A percentile compares a stretch with the other conserved stretches of the same genome.
phyloP scores from a whole-genome alignment of 2,113 vertebrate species.

The Alligator mississippiensis region DNA sequence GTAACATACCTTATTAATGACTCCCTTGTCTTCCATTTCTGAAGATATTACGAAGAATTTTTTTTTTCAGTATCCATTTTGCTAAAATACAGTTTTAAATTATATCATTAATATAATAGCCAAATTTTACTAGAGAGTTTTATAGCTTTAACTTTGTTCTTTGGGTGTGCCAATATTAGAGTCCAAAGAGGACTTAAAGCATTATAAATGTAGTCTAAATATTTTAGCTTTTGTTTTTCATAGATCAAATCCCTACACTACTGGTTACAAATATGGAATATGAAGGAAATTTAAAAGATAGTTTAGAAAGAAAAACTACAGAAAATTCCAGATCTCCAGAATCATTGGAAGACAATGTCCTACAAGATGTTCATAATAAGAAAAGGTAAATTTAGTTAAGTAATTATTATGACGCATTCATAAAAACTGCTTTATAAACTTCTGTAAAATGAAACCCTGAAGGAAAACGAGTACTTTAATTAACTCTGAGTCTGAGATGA shows the following conservation, averaged over 20 bases:
- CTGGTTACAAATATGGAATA: neutral
- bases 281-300: conserved; percentile 50
- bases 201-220: neutral
- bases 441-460: conserved; percentile 17
- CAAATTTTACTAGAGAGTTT: too few species aligned
- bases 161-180: neutral
- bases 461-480: accelerated
- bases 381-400: conserved; percentile 69
- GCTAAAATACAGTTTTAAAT: neutral
- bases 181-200: neutral
- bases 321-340: conserved; percentile 72
- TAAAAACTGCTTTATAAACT: conserved; percentile 5
- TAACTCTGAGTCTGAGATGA: neutral
- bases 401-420: conserved; percentile 1
- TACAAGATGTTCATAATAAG: conserved; percentile 55
- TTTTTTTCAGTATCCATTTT: neutral
- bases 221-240: conserved; percentile 49
- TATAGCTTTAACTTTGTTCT: neutral
- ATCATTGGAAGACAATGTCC: conserved; percentile 72
- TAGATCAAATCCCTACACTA: conserved; percentile 35
- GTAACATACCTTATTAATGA: neutral
- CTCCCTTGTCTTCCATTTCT: neutral
- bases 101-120: neutral
- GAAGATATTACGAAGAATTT: neutral
- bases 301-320: conserved; percentile 48